Conservation (phyloP, 37 sponge, comb jelly and placozoan species). For the Lycopodina hypogea region DNA sequence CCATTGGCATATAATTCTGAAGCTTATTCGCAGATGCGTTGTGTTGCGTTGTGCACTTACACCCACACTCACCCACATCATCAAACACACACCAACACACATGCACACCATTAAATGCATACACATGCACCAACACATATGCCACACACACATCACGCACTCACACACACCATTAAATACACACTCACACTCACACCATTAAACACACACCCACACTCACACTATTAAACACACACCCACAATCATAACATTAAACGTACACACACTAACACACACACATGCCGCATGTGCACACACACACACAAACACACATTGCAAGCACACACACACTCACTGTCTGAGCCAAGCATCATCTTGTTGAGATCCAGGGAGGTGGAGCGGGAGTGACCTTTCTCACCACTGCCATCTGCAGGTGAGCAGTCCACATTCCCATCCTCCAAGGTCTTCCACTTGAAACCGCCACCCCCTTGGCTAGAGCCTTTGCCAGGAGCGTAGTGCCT, state of each 20-base stretch:
- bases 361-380: conserved; percentile 60
- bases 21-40: no score
- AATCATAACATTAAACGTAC: background rate
- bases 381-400: conserved; percentile 43
- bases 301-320: no score
- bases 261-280: no score
- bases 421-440: background rate
- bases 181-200: background rate
- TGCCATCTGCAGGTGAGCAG: background rate
- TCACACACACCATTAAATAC: no score
- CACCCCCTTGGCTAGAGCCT: background rate
- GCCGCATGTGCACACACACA: no score
- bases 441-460: background rate
- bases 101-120: background rate
- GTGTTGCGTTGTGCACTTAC: no score
- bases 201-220: background rate
- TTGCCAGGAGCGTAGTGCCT: no score
- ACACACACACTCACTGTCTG: background rate
- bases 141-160: no score
- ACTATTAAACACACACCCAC: background rate
- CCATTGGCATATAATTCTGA: no score
- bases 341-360: conserved; percentile 60
- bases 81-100: no score
- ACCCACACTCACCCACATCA: no score
- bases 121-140: background rate